A percentile compares a stretch with the other conserved stretches of the same genome.
Evolutionary conservation across 2,113 vertebrate genomes (phyloP).

Genomic region (Garra rufa): DNA sequence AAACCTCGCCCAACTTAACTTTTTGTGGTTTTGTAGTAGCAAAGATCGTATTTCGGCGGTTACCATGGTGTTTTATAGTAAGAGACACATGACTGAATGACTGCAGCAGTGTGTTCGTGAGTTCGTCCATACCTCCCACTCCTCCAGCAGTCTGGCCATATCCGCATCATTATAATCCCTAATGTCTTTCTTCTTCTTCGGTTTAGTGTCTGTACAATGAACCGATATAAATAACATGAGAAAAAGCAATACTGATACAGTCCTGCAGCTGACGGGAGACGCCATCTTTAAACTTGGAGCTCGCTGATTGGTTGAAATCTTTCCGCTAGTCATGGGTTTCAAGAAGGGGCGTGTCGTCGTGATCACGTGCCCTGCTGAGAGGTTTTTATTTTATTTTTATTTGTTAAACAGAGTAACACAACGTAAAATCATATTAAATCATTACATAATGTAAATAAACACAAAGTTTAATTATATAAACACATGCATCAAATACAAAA

Average conservation of each 20-base stretch:
- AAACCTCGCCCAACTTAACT: neutral
- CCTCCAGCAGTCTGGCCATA: slow-evolving; percentile 94
- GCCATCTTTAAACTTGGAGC: slow-evolving; percentile 74
- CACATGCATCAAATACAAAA: neutral
- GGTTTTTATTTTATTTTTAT: neutral
- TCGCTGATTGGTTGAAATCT: slow-evolving; percentile 65
- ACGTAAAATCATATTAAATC: neutral
- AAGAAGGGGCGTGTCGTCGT: slow-evolving; percentile 35
- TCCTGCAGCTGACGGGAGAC: slow-evolving; percentile 58
- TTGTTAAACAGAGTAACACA: neutral
- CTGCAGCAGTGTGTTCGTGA: neutral
- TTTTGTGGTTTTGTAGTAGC: neutral
- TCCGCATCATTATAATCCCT: slow-evolving; percentile 97
- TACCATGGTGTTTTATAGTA: neutral
- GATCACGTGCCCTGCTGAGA: neutral
- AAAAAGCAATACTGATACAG: slow-evolving; percentile 64
- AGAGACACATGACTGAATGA: slow-evolving; percentile 13
- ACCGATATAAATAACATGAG: slow-evolving; percentile 54
- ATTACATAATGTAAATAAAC: neutral
- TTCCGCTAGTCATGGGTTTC: slow-evolving; percentile 57
- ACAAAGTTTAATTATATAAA: neutral
- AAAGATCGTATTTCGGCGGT: neutral
- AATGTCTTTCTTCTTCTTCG: slow-evolving; percentile 90
- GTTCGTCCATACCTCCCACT: slow-evolving; percentile 88
- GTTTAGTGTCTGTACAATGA: slow-evolving; percentile 61